These are phyloP conservation scores for Anolis sagrei DNA, from an alignment of 2,113 vertebrate genomes.

Conservation along the genomic window DNA sequence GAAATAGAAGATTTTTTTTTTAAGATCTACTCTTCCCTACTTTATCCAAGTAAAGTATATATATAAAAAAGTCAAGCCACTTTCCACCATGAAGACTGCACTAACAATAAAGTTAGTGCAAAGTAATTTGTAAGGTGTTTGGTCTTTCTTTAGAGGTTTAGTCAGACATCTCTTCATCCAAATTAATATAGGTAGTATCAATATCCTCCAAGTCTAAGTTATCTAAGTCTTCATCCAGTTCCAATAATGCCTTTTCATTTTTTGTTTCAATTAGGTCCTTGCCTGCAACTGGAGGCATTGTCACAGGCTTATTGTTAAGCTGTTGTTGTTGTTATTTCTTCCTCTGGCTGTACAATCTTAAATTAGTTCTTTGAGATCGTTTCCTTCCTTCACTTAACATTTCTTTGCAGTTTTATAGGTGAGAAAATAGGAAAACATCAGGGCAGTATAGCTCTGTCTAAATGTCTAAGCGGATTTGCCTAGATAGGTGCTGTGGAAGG, in stretches of 20 bases:
- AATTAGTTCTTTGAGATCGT: background rate
- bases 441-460: background rate
- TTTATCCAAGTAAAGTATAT: constrained; percentile 47
- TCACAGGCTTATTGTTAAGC: no score
- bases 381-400: constrained; percentile 28
- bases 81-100: constrained; percentile 26
- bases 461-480: constrained; percentile 46
- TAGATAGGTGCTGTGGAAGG: constrained; percentile 11
- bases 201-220: constrained; percentile 97
- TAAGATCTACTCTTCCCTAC: constrained; percentile 7
- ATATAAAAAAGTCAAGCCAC: constrained; percentile 60
- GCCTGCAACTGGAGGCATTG: no score
- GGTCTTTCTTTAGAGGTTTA: constrained; percentile 68
- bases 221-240: constrained; percentile 94
- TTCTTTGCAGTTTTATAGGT: background rate
- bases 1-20: background rate
- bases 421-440: constrained; percentile 12
- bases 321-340: no score
- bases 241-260: constrained; percentile 90
- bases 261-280: no score
- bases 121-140: constrained; percentile 44
- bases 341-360: background rate
- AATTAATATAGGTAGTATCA: constrained; percentile 94
- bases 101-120: constrained; percentile 32
- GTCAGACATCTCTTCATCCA: constrained; percentile 95